These are phyloP conservation scores for Ladona fulva DNA, from an alignment of 1,140 invertebrate species.

Conservation along the genomic window DNA sequence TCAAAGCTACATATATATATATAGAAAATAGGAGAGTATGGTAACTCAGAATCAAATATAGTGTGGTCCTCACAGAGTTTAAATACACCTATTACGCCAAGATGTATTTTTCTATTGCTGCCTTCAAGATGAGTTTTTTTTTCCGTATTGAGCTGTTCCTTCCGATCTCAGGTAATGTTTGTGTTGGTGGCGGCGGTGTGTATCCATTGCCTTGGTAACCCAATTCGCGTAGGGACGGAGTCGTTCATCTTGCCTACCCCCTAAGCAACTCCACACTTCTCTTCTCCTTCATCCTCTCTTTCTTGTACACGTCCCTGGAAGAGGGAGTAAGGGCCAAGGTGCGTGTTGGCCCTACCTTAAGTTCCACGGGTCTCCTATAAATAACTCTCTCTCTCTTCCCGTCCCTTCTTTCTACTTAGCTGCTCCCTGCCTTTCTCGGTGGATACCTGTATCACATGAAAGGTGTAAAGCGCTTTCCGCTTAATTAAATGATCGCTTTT, in stretches of 20 bases:
- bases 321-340: not conserved
- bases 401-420: not conserved
- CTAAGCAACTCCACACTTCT: not conserved
- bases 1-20: too few species aligned
- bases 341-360: not conserved
- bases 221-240: not conserved
- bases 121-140: too few species aligned
- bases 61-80: too few species aligned
- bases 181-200: not conserved
- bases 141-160: not conserved
- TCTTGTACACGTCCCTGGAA: not conserved
- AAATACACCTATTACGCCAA: too few species aligned
- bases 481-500: not conserved
- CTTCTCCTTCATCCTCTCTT: not conserved
- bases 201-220: not conserved
- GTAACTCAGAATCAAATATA: too few species aligned
- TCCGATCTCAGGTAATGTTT: not conserved
- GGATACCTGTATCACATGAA: not conserved
- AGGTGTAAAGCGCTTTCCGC: not conserved
- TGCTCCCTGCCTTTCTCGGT: not conserved
- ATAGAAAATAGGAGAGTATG: too few species aligned
- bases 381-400: not conserved
- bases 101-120: too few species aligned
- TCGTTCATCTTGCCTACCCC: not conserved
- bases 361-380: not conserved